These are phyloP conservation scores for Fulica atra DNA, from an alignment of 2,113 vertebrate genomes.

Conservation along the genomic window DNA sequence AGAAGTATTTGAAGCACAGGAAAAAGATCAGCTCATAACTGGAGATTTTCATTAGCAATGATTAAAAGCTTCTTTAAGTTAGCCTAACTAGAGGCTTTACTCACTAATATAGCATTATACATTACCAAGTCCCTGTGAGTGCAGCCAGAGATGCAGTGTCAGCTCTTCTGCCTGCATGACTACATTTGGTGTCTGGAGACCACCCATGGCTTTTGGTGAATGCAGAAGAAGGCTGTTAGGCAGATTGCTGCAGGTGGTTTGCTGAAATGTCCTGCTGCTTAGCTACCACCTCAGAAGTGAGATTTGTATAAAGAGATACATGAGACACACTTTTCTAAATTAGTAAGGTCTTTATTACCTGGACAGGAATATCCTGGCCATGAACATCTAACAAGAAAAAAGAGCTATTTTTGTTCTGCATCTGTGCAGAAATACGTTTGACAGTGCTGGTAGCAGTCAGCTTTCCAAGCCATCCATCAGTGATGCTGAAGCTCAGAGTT, in stretches of 20 bases:
- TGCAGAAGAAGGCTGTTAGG: background rate
- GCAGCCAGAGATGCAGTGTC: background rate
- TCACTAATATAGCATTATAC: background rate
- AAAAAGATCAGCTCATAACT: background rate
- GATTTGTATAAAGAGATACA: background rate
- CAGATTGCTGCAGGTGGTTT: background rate
- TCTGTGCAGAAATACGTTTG: background rate
- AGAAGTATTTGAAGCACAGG: background rate
- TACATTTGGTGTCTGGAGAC: background rate
- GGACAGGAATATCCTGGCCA: background rate
- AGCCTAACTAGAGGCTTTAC: background rate
- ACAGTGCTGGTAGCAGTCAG: background rate
- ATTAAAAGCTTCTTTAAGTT: constrained; percentile 30
- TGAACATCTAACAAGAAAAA: background rate
- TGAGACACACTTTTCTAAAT: background rate
- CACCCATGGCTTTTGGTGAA: background rate
- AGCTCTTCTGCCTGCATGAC: background rate
- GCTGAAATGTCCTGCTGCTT: background rate
- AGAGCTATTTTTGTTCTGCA: background rate
- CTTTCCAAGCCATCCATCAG: background rate
- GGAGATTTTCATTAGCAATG: constrained; percentile 50
- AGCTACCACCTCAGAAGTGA: background rate
- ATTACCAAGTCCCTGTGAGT: background rate
- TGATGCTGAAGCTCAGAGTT: background rate
- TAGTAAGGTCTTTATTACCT: background rate